Base-by-base conservation (phyloP, 2,888 invertebrate genomes). In the Petrolisthes manimaculis region DNA sequence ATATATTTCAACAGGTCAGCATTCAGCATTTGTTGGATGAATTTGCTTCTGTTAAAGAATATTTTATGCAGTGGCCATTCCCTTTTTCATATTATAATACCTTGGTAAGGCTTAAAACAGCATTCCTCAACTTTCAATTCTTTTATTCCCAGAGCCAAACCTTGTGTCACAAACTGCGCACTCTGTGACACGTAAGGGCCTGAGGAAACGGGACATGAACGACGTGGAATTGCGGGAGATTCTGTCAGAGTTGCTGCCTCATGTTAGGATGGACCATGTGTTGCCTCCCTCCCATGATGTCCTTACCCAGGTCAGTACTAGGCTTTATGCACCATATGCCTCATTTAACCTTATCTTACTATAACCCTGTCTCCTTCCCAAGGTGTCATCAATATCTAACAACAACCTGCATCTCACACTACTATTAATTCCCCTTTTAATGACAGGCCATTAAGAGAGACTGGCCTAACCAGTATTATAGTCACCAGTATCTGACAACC, bases 81-180 rank as follows among this genome's bases (percentile, higher is more conserved):
- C 37, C 2, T 37, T 37, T 37, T 37, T 37, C 37, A 37, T 37
- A 9, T 75, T 24, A 21, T n/a, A 14, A 21, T 9, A 21, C 21
- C 24, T 75, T 75, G 4, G 21, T 21, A 18, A 9, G 18, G n/a
- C 9, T 18, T 14, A 21, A 21, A 21, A 75, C 12, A n/a, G 18
- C 2, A 9, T 75, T 75, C 9, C 1, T 21, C 75, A 75, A 75
- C 37, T 37, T 37, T 37, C 37, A 37, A 37, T 37, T 84, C 5
- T 74, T 51, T 14, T n/a, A 24, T 78, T 92, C 93, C 79, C 93
- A 95, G 98, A 98, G 93, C 98, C 98, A 54, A 97, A 97, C 94
- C 94, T 97, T 85, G 95, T 97, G 91, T 97, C 96, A 93, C 97
- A 97, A 93, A 98, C 98, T 9, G 97, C 97, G n/a, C 97, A 97